Evolutionary conservation across 2,113 vertebrate genomes (phyloP).

Genomic region (Microcebus tavaratra): DNA sequence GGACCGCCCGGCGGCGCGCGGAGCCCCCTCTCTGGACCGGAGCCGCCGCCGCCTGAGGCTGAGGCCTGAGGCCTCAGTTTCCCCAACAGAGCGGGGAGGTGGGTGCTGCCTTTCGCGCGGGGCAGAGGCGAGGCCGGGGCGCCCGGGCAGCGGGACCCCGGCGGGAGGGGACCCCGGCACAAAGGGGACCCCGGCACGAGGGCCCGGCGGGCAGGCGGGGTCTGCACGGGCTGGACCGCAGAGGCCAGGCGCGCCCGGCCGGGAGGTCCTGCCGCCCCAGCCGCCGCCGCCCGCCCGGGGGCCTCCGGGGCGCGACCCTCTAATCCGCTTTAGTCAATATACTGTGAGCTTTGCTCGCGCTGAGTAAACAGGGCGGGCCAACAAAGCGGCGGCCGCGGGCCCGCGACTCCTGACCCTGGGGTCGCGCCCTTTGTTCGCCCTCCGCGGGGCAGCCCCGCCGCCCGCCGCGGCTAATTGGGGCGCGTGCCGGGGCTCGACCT

Average conservation of each 20-base stretch:
- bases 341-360: background rate
- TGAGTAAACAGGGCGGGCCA: slow-evolving; percentile 61
- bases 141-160: too few species aligned
- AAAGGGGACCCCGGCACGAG: too few species aligned
- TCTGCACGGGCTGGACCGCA: background rate
- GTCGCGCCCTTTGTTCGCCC: slow-evolving; percentile 77
- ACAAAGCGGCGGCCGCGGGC: slow-evolving; percentile 64
- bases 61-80: slow-evolving; percentile 34
- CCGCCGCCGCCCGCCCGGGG: background rate
- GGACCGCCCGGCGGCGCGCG: background rate
- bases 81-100: background rate
- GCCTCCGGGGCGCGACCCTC: slow-evolving; percentile 69
- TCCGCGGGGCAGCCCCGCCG: slow-evolving; percentile 59
- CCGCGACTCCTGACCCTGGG: slow-evolving; percentile 76
- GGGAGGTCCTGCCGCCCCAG: slow-evolving; percentile 56
- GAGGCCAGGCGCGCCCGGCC: background rate
- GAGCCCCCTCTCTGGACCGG: background rate
- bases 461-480: slow-evolving; percentile 73
- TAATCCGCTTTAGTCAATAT: slow-evolving; percentile 75
- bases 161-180: background rate
- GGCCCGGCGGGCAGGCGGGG: too few species aligned
- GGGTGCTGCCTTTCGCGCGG: background rate
- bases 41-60: too few species aligned
- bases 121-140: background rate
- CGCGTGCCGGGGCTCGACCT: slow-evolving; percentile 52